A percentile compares a stretch with the other conserved stretches of the same genome.
Evolutionary conservation across 2,888 invertebrate genomes (phyloP).

Genomic region (Tigriopus californicus): DNA sequence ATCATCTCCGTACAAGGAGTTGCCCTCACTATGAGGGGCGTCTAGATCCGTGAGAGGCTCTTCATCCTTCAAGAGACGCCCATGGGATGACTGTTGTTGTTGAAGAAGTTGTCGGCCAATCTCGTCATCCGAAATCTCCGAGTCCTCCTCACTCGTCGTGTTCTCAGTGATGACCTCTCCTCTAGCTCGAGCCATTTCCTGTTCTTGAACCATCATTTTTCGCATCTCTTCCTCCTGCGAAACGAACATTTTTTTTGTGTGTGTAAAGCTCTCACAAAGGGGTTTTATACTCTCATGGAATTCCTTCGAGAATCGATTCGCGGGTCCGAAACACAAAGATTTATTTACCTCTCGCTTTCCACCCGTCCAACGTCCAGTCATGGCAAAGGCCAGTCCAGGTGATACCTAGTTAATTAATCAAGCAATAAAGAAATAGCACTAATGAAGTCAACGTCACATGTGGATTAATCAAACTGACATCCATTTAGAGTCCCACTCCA

Average conservation of each 20-base stretch:
- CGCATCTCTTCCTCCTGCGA: conserved; percentile 3
- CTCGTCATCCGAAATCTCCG: conserved; percentile 16
- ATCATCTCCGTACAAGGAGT: background rate
- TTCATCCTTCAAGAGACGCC: background rate
- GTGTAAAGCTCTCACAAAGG: background rate
- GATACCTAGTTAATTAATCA: background rate
- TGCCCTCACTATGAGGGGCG: background rate
- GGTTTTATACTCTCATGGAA: background rate
- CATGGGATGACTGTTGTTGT: background rate
- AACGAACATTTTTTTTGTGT: background rate
- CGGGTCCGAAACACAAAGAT: no score
- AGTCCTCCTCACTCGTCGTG: conserved; percentile 2
- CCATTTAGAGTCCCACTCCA: background rate
- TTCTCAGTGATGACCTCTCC: background rate
- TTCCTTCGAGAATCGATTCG: background rate
- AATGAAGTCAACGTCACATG: no score
- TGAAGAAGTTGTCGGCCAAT: background rate
- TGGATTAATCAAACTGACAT: background rate
- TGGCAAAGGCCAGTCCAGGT: conserved; percentile 2
- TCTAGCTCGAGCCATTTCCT: background rate
- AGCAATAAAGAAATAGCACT: background rate
- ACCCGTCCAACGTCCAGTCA: conserved; percentile 9
- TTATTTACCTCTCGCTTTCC: conserved; percentile 7
- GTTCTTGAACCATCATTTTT: background rate
- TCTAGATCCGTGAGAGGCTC: no score